Evolutionary conservation across 1,140 invertebrate genomes (phyloP), one percentile per base, ranked within the genome.

Genomic region (Magallana angulata): DNA sequence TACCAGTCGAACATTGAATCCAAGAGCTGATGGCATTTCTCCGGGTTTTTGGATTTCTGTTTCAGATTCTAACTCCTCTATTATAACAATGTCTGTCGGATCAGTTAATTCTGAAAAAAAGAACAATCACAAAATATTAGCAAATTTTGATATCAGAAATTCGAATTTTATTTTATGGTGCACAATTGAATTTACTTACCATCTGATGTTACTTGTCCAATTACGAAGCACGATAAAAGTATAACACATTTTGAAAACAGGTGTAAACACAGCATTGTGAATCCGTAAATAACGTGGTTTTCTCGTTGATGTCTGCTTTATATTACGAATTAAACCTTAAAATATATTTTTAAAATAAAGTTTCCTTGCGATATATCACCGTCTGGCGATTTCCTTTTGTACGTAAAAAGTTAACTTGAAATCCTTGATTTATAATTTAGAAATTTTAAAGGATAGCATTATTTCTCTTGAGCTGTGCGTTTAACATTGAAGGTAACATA

Each of bases 1-100:
- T 18, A 88, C 80, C 4, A 83, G 57, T 56, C 84, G 84, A 11
- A 88, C 36, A 9, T 83, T 85, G 60, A 88, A 88, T 5, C n/a
- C 57, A 7, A 88, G 18, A 30, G 64, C 76, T 24, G 84, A 68
- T 12, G 87, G 87, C 87, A 88, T 88, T 81, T 57, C 64, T 80
- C 82, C 82, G 9, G 57, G 8, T 62, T 62, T 84, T n/a, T 62
- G 56, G 59, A 82, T 57, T 82, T 82, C 57, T 57, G 59, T 60
- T 24, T 59, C 57, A 30, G 57, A 36, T 60, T 84, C 57, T 30
- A 62, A 9, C 60, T 84, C 82, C 48, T 84, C 82, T 60, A 84
- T 62, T 60, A 84, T 62, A 12, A 59, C 82, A 60, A 84, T 58
- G 30, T 84, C 82, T 48, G 82, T 30, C 59, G 82, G 82, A 14